phyloP scores from a whole-genome alignment of 2,888 invertebrate species.

The Ormyrus thymus region DNA sequence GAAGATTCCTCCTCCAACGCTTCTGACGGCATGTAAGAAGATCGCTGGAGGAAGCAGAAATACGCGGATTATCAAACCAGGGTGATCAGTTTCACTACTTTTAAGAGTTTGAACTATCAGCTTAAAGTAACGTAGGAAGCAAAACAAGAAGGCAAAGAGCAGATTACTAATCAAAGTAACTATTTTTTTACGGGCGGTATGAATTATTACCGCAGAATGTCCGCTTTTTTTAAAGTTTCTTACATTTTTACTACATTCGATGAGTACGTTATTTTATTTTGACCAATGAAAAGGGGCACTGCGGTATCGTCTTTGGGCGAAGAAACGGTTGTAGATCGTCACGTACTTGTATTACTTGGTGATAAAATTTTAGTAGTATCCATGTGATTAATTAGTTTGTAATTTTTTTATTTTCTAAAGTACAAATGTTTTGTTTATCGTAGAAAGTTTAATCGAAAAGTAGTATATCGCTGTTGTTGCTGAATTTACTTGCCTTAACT shows the following conservation, averaged over 20 bases:
- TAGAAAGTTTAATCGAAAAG: constrained; percentile 36
- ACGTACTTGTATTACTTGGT: constrained; percentile 19
- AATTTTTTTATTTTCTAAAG: constrained; percentile 35
- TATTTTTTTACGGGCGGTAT: constrained; percentile 48
- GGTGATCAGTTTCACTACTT: constrained; percentile 5
- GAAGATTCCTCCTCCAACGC: constrained; percentile 73
- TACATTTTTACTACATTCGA: constrained; percentile 31
- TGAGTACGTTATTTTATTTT: constrained; percentile 17
- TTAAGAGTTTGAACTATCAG: constrained; percentile 4
- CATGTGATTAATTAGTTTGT: constrained; percentile 47
- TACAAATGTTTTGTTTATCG: constrained; percentile 34
- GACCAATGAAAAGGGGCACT: background rate
- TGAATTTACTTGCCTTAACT: constrained; percentile 37
- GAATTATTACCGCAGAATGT: constrained; percentile 8
- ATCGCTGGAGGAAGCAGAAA: background rate
- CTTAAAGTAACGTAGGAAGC: constrained; percentile 8
- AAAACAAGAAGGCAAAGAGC: constrained; percentile 13
- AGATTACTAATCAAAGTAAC: constrained; percentile 41
- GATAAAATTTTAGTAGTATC: constrained; percentile 28
- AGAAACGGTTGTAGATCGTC: background rate
- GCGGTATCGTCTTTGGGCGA: background rate
- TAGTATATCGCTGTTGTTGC: constrained; percentile 37
- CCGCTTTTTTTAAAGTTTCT: constrained; percentile 25
- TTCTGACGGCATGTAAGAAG: constrained; percentile 74
- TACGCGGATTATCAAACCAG: background rate